These are phyloP conservation scores for Emydoidea blandingii DNA, from an alignment of 2,797 vertebrate species.

Conservation along the genomic window DNA sequence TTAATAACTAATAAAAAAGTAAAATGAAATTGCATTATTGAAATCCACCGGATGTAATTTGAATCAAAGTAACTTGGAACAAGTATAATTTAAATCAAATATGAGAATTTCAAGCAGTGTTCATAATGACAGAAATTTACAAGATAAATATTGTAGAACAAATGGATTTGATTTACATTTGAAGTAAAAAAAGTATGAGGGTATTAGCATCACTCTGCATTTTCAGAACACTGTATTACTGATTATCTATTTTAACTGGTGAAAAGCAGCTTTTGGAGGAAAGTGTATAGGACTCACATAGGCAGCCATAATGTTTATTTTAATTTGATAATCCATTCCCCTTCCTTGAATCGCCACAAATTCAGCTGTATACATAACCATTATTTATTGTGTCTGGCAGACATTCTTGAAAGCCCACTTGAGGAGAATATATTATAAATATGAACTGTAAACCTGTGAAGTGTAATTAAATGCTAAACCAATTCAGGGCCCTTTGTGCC, in stretches of 20 bases:
- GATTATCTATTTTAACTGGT: neutral
- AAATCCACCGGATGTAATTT: neutral
- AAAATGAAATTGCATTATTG: neutral
- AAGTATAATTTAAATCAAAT: neutral
- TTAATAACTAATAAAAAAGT: neutral
- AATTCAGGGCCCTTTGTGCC: neutral
- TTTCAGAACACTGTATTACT: neutral
- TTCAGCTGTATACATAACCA: neutral
- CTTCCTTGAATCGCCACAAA: neutral
- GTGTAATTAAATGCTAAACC: rapidly evolving
- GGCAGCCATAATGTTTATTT: neutral
- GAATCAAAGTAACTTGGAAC: neutral
- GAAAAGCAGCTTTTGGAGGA: neutral
- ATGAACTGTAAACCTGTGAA: neutral
- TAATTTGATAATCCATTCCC: neutral
- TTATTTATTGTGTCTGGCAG: neutral
- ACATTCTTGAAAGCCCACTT: neutral
- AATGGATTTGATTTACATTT: neutral
- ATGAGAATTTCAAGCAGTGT: neutral
- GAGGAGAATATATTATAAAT: neutral
- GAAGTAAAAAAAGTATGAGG: neutral
- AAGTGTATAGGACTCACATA: neutral
- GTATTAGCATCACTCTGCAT: neutral
- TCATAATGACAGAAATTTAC: neutral
- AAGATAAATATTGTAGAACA: neutral